Evolutionary conservation across 2,888 invertebrate genomes (phyloP), one percentile per base, ranked within the genome.

Genomic region (Heliconius cydno): DNA sequence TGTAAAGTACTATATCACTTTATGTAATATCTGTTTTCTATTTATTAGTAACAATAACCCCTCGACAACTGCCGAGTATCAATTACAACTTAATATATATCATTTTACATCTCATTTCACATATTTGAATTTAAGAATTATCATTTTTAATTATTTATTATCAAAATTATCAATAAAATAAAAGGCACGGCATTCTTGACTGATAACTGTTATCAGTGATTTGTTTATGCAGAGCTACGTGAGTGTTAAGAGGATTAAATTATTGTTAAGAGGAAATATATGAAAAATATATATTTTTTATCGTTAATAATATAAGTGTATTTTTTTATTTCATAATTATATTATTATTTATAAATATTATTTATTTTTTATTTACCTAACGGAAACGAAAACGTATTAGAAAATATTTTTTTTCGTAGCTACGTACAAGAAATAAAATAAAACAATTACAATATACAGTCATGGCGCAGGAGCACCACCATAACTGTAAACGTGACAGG

Each of bases 141-240:
- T 46, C 25, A 70, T 34, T 34, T 57, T 57, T 25, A 19, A 41
- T 65, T 28, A 63, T 10, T 41, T 19, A 22, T 75, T 46, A 60
- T 73, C 57, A 65, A 22, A 65, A 46, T 66, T 46, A 66, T 66
- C 28, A 41, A 10, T 22, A 63, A 46, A 75, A 66, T 66, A 30
- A 73, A 65, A 75, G 75, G 75, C 75, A 65, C 41, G 75, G 65
- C 75, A 28, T 66, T 75, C 63, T 65, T 75, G 65, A 46, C 38
- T 75, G 75, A 75, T 66, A 75, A 66, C 10, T 13, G 57, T 63
- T 74, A 74, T 74, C 65, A 41, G 13, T 41, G 19, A 38, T 28
- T 28, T 28, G 41, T 9, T 65, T 19, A 73, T 60, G 57, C 57
- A 34, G 13, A 57, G 15, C n/a, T n/a, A 41, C 41, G 68, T 12